These are phyloP conservation scores for Rostratula benghalensis DNA, from an alignment of 2,113 vertebrate species.

Conservation along the genomic window DNA sequence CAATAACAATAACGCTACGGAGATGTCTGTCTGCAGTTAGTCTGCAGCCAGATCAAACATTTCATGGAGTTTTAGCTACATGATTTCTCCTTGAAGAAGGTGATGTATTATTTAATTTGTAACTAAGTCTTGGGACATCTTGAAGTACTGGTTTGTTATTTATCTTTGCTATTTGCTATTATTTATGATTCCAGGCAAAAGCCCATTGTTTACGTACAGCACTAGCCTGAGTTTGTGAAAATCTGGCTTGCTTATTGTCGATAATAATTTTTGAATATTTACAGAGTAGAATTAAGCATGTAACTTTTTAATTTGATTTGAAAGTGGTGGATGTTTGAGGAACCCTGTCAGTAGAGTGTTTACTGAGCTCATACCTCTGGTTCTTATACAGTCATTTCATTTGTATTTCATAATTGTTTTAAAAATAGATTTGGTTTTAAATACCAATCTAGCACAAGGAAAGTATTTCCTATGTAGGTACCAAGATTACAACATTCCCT, in stretches of 20 bases:
- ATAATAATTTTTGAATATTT: conserved; percentile 33
- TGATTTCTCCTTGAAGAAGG: conserved; percentile 61
- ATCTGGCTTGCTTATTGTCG: background rate
- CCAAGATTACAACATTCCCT: background rate
- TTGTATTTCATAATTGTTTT: background rate
- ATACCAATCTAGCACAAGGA: background rate
- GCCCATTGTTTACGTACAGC: background rate
- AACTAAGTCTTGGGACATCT: conserved; percentile 30
- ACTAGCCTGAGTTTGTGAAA: conserved; percentile 5
- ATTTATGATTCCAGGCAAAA: background rate
- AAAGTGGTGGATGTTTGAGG: background rate
- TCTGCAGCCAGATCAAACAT: conserved; percentile 34
- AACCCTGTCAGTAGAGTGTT: background rate
- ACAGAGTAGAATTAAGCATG: conserved; percentile 13
- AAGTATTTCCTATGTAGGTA: background rate
- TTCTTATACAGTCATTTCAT: background rate
- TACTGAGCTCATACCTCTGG: background rate
- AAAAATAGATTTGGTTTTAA: background rate
- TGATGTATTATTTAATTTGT: conserved; percentile 69
- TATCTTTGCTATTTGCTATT: conserved; percentile 1
- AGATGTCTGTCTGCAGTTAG: conserved; percentile 33
- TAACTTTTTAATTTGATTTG: background rate
- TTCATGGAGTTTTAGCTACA: background rate
- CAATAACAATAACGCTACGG: conserved; percentile 43
- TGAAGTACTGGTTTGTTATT: conserved; percentile 20